Percentiles rank a stretch among this genome's conserved stretches.
Evolutionary conservation across 53 echinoderm and acorn worm genomes (phyloP).

Genomic region (Temnopleurus reevesii): DNA sequence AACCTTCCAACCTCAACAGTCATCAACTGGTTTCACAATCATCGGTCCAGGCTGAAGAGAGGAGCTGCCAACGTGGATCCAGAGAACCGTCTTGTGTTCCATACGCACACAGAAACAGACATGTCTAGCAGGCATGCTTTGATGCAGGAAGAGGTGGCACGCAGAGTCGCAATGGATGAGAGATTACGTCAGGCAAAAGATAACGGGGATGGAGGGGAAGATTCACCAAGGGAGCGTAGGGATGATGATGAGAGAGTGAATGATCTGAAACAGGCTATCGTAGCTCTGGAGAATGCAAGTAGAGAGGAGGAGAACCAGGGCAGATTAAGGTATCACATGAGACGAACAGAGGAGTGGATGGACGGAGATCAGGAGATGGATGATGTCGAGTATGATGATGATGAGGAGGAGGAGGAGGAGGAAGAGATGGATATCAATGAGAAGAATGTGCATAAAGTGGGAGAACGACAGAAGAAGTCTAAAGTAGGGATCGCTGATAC

Average conservation of each 20-base stretch:
- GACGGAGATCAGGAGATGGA: slow-evolving; percentile 50
- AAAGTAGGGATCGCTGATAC: slow-evolving; percentile 5
- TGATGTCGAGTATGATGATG: slow-evolving; percentile 18
- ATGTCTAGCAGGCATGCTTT: slow-evolving; percentile 43
- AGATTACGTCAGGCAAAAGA: neutral
- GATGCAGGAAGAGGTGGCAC: slow-evolving; percentile 56
- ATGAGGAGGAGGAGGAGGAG: slow-evolving; percentile 46
- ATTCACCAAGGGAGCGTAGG: neutral
- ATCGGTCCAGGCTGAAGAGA: slow-evolving; percentile 91
- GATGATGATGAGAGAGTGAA: slow-evolving; percentile 42
- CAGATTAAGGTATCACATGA: neutral
- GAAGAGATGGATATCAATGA: slow-evolving; percentile 10
- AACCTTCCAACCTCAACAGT: slow-evolving; percentile 90
- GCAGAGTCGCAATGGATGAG: slow-evolving; percentile 15
- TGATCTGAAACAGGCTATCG: slow-evolving; percentile 56
- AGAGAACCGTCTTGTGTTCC: slow-evolving; percentile 66
- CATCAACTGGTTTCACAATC: slow-evolving; percentile 99
- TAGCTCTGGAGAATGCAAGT: slow-evolving; percentile 49
- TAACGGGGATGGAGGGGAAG: slow-evolving; percentile 12
- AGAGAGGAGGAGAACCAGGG: slow-evolving; percentile 31
- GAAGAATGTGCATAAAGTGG: neutral
- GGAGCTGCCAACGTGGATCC: slow-evolving; percentile 65
- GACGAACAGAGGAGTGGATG: slow-evolving; percentile 20
- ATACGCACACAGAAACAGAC: slow-evolving; percentile 54
- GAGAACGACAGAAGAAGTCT: neutral